Percentiles rank a stretch among this genome's conserved stretches.
phyloP scores from a whole-genome alignment of 2,888 invertebrate genomes.

The Acleris emargana region DNA sequence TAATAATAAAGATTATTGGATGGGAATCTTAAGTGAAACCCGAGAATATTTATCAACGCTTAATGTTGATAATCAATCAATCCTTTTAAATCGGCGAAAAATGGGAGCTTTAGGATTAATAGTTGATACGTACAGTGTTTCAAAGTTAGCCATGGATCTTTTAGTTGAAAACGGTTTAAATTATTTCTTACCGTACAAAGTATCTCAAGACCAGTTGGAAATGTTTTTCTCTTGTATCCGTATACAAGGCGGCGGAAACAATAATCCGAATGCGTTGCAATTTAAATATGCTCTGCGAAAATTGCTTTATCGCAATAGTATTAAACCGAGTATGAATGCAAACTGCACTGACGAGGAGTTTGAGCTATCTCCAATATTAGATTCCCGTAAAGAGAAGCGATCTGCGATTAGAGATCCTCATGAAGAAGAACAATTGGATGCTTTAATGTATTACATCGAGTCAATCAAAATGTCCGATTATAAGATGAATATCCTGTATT shows the following conservation, averaged over 20 bases:
- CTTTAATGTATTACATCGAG: constrained; percentile 4
- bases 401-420: background rate
- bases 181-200: background rate
- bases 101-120: constrained; percentile 16
- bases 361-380: constrained; percentile 34
- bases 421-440: constrained; percentile 6
- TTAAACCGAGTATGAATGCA: constrained; percentile 34
- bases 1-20: constrained; percentile 22
- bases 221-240: constrained; percentile 38
- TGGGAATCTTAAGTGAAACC: background rate
- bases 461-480: constrained; percentile 16
- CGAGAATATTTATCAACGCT: constrained; percentile 19
- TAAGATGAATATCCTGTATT: constrained; percentile 15
- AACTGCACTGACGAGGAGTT: constrained; percentile 30
- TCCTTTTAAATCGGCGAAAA: too few relatives aligned
- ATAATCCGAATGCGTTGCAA: constrained; percentile 35
- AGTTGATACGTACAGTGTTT: background rate
- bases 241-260: constrained; percentile 31
- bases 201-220: constrained; percentile 36
- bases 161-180: constrained; percentile 6
- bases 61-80: too few relatives aligned
- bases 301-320: constrained; percentile 37
- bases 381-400: constrained; percentile 27
- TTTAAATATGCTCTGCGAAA: constrained; percentile 35
- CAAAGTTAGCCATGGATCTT: background rate